Evolutionary conservation across 2,888 invertebrate species (phyloP), one percentile per base, ranked within the genome.

Genomic region (Xestoiulus laeticollis): DNA sequence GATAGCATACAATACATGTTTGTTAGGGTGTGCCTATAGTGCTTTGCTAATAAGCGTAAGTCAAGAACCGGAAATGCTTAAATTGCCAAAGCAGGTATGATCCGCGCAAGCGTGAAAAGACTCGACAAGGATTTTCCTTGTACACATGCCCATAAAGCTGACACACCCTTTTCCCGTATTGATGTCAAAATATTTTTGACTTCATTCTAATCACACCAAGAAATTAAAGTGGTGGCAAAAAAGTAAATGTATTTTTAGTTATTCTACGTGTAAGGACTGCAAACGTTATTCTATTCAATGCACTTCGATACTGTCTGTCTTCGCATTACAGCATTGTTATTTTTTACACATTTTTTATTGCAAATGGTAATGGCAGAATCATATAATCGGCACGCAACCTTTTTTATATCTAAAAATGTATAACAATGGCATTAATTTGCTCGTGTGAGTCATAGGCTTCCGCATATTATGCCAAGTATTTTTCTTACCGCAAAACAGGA

Each of bases 51-150:
- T 53, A 19, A 53, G n/a, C 53, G n/a, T 53, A 53, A 53, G 48
- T 19, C 59, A 3, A 22, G 22, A 22, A 12, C 68, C 68, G 22
- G 68, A 22, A 22, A 68, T 1, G 68, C 3, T 68, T 38, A 38
- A 38, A 38, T 38, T 38, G 38, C 38, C 3, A 68, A 22, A 22
- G 22, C 22, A 68, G 22, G 19, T 19, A 59, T 6, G 59, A 59
- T 59, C 59, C 59, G 59, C 59, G 59, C 59, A 59, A n/a, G 59
- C 59, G 59, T 59, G 59, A 59, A 59, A 59, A n/a, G 38, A 38
- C 38, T 38, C n/a, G n/a, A 48, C 38, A 38, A 38, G 38, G 38
- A 38, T 38, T 38, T 38, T 38, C 38, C 2, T 38, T 38, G 38
- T 38, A 38, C 38, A 38, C 5, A 38, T 8, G 38, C 38, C 38